Conservation (phyloP, 2,888 invertebrate genomes). For the Trisateles emortualis region DNA sequence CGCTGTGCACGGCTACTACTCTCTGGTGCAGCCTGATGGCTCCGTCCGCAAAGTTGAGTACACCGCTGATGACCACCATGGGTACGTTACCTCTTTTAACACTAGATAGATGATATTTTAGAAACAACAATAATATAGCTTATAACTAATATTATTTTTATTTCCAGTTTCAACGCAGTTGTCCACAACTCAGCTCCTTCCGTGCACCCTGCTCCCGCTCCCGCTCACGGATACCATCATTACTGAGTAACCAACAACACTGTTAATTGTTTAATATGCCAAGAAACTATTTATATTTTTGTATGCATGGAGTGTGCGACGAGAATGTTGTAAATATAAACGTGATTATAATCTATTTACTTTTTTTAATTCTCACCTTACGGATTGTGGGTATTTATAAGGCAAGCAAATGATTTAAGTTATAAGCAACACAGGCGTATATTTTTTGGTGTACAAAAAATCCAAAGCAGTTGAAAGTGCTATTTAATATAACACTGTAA, state of each 20-base stretch:
- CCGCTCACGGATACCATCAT: conserved; percentile 41
- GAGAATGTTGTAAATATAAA: conserved; percentile 14
- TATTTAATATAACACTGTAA: too few species aligned
- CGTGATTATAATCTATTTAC: not conserved
- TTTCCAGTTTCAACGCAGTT: conserved; percentile 59
- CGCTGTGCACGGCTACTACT: conserved; percentile 87
- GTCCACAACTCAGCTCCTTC: conserved; percentile 62
- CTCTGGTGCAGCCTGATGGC: conserved; percentile 84
- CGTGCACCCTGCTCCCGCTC: conserved; percentile 51
- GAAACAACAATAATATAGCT: not conserved
- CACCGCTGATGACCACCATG: conserved; percentile 80
- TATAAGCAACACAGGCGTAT: too few species aligned
- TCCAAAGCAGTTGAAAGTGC: too few species aligned
- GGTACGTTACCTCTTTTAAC: conserved; percentile 60
- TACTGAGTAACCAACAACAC: conserved; percentile 42
- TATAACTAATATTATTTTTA: not conserved
- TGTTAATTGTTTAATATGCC: conserved; percentile 7
- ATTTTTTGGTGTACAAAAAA: too few species aligned
- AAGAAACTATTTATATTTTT: conserved; percentile 55
- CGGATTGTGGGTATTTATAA: too few species aligned
- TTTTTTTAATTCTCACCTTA: not conserved
- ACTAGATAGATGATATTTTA: not conserved
- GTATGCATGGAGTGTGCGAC: conserved; percentile 43
- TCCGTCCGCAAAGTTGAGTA: conserved; percentile 85
- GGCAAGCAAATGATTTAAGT: too few species aligned